Evolutionary conservation across 2,797 vertebrate species (phyloP).

Genomic region (Sebastes iracundus): DNA sequence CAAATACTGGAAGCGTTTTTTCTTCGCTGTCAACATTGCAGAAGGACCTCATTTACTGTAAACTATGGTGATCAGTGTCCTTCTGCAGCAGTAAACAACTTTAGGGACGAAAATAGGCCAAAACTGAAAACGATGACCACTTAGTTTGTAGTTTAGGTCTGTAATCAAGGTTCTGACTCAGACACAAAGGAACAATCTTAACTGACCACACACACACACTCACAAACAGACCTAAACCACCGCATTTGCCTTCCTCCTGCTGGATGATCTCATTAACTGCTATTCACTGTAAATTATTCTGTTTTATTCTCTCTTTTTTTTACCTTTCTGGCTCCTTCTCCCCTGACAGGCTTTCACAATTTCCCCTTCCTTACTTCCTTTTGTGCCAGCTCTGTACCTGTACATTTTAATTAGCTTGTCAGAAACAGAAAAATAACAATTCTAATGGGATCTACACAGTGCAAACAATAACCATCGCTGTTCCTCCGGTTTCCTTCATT

Average conservation of each 20-base stretch:
- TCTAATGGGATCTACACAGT: constrained; percentile 59
- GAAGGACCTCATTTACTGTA: constrained; percentile 9
- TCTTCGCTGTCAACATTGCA: constrained; percentile 10
- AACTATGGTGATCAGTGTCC: constrained; percentile 17
- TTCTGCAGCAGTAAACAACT: constrained; percentile 9
- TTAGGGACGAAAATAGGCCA: neutral
- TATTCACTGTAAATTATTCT: constrained; percentile 60
- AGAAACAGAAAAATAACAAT: constrained; percentile 65
- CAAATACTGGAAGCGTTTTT: constrained; percentile 4
- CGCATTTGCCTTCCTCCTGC: constrained; percentile 45
- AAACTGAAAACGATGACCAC: neutral
- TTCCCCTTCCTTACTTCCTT: constrained; percentile 44
- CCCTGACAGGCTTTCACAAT: constrained; percentile 70
- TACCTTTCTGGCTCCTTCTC: constrained; percentile 53
- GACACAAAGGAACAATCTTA: constrained; percentile 5
- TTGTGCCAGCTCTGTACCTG: constrained; percentile 69
- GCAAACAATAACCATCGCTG: constrained; percentile 59
- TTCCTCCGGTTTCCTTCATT: constrained; percentile 31
- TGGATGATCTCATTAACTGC: constrained; percentile 74
- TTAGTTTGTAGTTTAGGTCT: neutral
- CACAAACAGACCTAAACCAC: constrained; percentile 45
- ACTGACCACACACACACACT: constrained; percentile 60
- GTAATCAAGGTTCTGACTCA: neutral
- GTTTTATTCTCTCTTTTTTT: constrained; percentile 47
- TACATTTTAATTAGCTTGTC: constrained; percentile 82